phyloP scores from a whole-genome alignment of 2,888 invertebrate species.

The Abscondita cerata region DNA sequence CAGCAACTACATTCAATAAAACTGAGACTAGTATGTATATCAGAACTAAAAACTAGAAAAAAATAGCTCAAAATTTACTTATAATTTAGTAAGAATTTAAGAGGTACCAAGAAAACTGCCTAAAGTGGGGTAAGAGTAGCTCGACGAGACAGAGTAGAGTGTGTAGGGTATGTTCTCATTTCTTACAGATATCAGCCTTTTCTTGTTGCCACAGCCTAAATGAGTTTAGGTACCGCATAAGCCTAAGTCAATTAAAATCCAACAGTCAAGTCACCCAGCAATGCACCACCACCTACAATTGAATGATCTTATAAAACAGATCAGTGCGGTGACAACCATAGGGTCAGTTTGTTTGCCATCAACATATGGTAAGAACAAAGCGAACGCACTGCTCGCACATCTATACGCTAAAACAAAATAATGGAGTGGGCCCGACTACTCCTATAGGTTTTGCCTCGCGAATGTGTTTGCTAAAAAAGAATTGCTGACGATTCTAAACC shows the following conservation, averaged over 20 bases:
- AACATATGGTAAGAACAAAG: constrained; percentile 66
- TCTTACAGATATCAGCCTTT: no score
- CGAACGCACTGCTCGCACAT: constrained; percentile 75
- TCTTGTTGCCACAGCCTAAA: no score
- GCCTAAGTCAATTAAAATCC: no score
- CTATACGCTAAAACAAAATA: constrained; percentile 73
- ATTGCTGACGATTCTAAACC: constrained; percentile 41
- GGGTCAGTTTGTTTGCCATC: constrained; percentile 46
- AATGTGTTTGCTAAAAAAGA: constrained; percentile 12
- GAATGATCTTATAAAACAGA: constrained; percentile 52
- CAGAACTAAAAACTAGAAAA: no score
- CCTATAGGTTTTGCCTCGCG: constrained; percentile 67
- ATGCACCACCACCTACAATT: constrained; percentile 14
- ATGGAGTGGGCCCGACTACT: constrained; percentile 76
- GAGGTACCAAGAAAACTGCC: no score
- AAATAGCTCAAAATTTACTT: no score
- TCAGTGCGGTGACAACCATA: constrained; percentile 47
- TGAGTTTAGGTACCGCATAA: no score
- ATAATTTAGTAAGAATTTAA: no score
- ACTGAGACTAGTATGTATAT: constrained; percentile 50
- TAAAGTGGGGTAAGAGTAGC: no score
- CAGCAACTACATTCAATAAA: constrained; percentile 52
- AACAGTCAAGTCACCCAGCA: constrained; percentile 14
- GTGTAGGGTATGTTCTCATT: no score
- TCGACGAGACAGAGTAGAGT: no score